Conservation (phyloP, 1,140 invertebrate genomes). For the Drosophila kepulauana region DNA sequence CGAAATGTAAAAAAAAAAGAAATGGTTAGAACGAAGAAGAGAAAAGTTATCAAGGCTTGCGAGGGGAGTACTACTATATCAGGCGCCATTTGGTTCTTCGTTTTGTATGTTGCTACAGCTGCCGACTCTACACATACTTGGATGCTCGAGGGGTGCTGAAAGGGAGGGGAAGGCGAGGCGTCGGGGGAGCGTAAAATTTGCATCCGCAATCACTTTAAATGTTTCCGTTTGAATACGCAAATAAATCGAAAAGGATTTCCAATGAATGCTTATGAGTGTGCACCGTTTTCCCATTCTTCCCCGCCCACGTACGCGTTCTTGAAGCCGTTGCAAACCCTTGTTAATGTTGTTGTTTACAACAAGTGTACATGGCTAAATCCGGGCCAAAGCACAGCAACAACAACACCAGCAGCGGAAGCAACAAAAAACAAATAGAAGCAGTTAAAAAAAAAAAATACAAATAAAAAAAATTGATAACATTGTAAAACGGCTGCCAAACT, state of each 20-base stretch:
- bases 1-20: constrained; percentile 9
- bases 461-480: constrained; percentile 55
- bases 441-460: not conserved
- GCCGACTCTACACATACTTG: constrained; percentile 18
- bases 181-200: constrained; percentile 60
- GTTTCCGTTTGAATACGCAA: constrained; percentile 84
- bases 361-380: constrained; percentile 78
- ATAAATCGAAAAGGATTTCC: constrained; percentile 84
- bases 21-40: constrained; percentile 22
- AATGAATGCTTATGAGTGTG: constrained; percentile 81
- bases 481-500: constrained; percentile 67
- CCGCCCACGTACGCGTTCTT: not conserved
- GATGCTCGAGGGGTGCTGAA: not conserved
- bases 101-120: constrained; percentile 23
- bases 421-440: constrained; percentile 5
- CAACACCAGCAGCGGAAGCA: constrained; percentile 1
- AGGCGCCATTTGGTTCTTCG: constrained; percentile 50
- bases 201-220: constrained; percentile 84
- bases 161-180: not conserved
- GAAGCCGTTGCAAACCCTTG: constrained; percentile 61
- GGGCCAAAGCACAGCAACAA: constrained; percentile 52
- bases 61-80: constrained; percentile 39
- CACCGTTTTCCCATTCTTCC: constrained; percentile 2
- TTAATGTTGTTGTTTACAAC: constrained; percentile 82
- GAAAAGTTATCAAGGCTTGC: not conserved